A percentile compares a stretch with the other conserved stretches of the same genome.
Conservation (phyloP, 2,113 vertebrate genomes). For the Xenopus tropicalis region UCB_Xtro_10.0 CM004448.2:99379501-99380000, state of each 20-base stretch:
- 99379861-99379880: constrained; percentile 9
- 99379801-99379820: constrained; percentile 66
- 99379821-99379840: constrained; percentile 50
- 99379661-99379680: constrained; percentile 99
- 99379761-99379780: constrained; percentile 90
- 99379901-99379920: constrained; percentile 27
- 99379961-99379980: no score
- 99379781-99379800: constrained; percentile 70
- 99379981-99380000: no score
- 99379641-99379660: constrained; percentile 95
- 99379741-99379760: constrained; percentile 89
- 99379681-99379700: constrained; percentile 88
- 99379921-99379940: not conserved
- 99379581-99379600: constrained; percentile 86
- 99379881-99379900: constrained; percentile 35
- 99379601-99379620: constrained; percentile 83
- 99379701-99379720: constrained; percentile 85
- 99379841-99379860: constrained; percentile 42
- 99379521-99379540: constrained; percentile 54
- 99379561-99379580: constrained; percentile 73
- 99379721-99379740: constrained; percentile 87
- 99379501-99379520: constrained; percentile 49
- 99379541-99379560: constrained; percentile 65
- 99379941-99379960: no score
- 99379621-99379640: constrained; percentile 92